Conservation (phyloP, 2,888 invertebrate genomes). For the Drosophila austrosaltans region DNA sequence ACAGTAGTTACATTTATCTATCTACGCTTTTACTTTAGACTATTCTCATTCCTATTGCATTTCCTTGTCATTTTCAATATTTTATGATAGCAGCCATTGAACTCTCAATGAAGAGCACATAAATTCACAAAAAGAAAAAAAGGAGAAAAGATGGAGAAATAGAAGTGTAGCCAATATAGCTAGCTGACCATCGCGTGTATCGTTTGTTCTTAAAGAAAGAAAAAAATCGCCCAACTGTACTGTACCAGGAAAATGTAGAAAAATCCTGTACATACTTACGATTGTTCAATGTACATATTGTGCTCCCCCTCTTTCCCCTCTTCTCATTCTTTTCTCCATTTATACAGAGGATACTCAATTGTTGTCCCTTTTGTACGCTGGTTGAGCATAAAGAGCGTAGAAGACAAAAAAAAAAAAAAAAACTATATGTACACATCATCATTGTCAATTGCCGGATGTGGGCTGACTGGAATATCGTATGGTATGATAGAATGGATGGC, state of each 20-base stretch:
- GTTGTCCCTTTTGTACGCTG: constrained; percentile 11
- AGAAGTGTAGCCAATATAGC: constrained; percentile 53
- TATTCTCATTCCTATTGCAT: constrained; percentile 24
- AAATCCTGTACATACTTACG: constrained; percentile 58
- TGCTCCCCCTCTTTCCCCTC: constrained; percentile 12
- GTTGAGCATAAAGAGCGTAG: constrained; percentile 53
- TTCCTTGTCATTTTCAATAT: constrained; percentile 68
- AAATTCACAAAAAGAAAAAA: constrained; percentile 62
- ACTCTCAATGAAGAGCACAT: constrained; percentile 76
- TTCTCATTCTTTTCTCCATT: constrained; percentile 8
- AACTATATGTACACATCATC: constrained; percentile 72
- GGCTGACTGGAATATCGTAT: constrained; percentile 22
- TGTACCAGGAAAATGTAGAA: constrained; percentile 66
- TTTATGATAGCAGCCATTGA: constrained; percentile 81
- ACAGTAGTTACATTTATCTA: constrained; percentile 7
- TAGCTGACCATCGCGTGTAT: constrained; percentile 21
- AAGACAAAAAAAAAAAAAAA: constrained; percentile 69
- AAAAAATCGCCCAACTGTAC: constrained; percentile 43
- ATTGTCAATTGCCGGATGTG: constrained; percentile 77
- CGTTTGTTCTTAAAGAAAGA: constrained; percentile 54
- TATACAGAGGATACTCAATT: constrained; percentile 18
- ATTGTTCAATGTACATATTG: constrained; percentile 41
- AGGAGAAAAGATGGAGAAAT: too few species aligned
- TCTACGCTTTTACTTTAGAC: constrained; percentile 9
- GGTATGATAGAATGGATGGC: neutral